Conservation (phyloP, 2,113 vertebrate species). For the Centropus bengalensis region DNA sequence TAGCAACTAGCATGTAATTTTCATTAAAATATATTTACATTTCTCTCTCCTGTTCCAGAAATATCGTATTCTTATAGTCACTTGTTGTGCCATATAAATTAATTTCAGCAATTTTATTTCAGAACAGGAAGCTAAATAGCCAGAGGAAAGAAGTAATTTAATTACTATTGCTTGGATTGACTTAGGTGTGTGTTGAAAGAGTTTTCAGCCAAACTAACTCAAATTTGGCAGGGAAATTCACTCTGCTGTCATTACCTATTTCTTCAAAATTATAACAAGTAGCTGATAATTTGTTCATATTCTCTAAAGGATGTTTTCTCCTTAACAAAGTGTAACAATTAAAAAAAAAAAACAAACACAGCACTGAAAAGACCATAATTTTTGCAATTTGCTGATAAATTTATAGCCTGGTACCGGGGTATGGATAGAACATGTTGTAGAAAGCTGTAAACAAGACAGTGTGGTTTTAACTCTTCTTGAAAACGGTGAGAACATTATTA, state of each 20-base stretch:
- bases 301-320: not conserved
- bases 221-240: not conserved
- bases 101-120: not conserved
- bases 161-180: not conserved
- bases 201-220: not conserved
- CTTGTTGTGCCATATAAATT: not conserved
- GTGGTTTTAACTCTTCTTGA: not conserved
- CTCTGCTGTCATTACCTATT: not conserved
- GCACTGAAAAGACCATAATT: not conserved
- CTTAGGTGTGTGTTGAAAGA: not conserved
- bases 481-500: not conserved
- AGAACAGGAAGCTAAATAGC: not conserved
- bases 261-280: not conserved
- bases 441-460: not conserved
- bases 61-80: not conserved
- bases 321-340: not conserved
- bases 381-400: not conserved
- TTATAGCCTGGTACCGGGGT: not conserved
- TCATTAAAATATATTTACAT: not conserved
- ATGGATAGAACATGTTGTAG: not conserved
- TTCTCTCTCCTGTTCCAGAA: not conserved
- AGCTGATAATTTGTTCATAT: not conserved
- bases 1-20: not conserved
- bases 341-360: too few relatives aligned
- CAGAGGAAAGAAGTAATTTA: not conserved